Conservation (phyloP, 2,113 vertebrate genomes). For the Sander vitreus region DNA sequence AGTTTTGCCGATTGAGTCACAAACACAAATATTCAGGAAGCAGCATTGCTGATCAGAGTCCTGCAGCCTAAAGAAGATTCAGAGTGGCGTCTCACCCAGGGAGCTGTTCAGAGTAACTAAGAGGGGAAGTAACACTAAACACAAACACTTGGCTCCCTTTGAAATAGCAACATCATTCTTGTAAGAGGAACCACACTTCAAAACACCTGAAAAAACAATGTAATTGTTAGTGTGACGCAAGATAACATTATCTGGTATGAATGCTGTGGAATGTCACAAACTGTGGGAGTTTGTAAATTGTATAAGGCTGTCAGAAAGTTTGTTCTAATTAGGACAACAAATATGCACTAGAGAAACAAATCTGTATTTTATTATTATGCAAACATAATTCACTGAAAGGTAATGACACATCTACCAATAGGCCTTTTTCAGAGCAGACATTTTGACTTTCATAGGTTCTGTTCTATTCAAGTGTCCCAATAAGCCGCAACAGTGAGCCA, state of each 20-base stretch:
- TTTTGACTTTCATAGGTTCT: background rate
- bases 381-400: background rate
- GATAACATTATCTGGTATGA: constrained; percentile 3
- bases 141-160: constrained; percentile 41
- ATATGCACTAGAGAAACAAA: background rate
- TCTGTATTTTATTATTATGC: background rate
- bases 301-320: constrained; percentile 2
- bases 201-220: constrained; percentile 41
- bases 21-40: constrained; percentile 43
- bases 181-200: constrained; percentile 16
- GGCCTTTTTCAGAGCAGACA: background rate
- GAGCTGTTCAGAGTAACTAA: constrained; percentile 36
- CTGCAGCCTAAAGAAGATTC: constrained; percentile 9
- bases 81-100: constrained; percentile 1
- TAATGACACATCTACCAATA: background rate
- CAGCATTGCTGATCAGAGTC: constrained; percentile 6
- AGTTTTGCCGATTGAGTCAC: constrained; percentile 31
- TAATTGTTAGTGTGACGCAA: constrained; percentile 18
- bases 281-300: background rate
- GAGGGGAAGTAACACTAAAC: constrained; percentile 64
- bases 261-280: background rate
- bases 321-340: constrained; percentile 2
- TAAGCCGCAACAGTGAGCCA: background rate
- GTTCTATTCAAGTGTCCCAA: background rate
- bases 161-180: constrained; percentile 34